A percentile compares a stretch with the other conserved stretches of the same genome.
phyloP scores from a whole-genome alignment of 1,140 invertebrate genomes.

The Thaumetopoea pityocampa region DNA sequence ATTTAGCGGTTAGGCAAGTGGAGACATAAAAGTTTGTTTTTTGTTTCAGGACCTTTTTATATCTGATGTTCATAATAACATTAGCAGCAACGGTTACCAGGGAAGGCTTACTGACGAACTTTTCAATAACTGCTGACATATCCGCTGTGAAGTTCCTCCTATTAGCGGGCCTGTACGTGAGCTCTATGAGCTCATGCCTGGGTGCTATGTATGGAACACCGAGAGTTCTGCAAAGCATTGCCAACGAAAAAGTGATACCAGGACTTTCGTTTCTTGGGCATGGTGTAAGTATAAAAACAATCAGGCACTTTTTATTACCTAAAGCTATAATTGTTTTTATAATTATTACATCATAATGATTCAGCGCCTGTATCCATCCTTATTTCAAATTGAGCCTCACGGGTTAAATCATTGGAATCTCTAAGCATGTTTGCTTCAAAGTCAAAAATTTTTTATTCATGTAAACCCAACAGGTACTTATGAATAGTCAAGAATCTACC shows the following conservation, averaged over 20 bases:
- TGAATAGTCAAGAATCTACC: no score
- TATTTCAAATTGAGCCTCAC: no score
- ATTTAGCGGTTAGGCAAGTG: no score
- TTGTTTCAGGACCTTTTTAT: conserved; percentile 87
- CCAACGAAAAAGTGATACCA: conserved; percentile 96
- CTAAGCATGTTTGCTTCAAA: no score
- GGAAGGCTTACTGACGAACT: conserved; percentile 84
- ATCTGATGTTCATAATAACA: conserved; percentile 92
- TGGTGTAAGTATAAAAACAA: conserved; percentile 84
- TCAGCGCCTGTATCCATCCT: no score
- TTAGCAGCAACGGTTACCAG: conserved; percentile 92
- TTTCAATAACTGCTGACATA: conserved; percentile 93
- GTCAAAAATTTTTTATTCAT: no score
- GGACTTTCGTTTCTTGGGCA: conserved; percentile 89
- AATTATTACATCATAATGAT: no score
- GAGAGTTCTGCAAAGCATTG: conserved; percentile 94
- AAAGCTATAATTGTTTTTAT: no score
- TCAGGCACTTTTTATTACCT: background rate
- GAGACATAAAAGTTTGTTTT: conserved; percentile 8
- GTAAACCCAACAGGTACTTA: no score
- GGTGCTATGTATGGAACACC: conserved; percentile 97
- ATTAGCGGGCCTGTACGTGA: conserved; percentile 94
- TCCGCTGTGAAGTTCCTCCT: conserved; percentile 88
- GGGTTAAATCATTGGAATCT: no score
- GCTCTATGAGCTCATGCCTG: conserved; percentile 95